These are phyloP conservation scores for Amphiprion clarkii DNA, from an alignment of 2,797 vertebrate species.

Conservation along the genomic window DNA sequence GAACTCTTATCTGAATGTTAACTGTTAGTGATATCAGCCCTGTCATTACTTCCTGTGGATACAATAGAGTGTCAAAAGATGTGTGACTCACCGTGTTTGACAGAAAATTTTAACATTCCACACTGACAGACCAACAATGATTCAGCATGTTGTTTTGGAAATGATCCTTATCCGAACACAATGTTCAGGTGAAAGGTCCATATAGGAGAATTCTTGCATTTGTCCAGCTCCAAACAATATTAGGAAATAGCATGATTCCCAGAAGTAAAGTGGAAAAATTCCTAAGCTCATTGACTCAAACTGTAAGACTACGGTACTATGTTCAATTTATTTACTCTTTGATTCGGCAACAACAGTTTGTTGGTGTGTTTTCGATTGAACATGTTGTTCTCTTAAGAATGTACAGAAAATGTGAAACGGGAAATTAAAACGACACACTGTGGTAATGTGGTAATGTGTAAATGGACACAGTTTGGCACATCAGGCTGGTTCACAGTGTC, in stretches of 20 bases:
- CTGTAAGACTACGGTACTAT: not conserved
- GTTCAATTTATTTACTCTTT: too few species aligned
- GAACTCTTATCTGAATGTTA: not conserved
- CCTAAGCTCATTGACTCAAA: too few species aligned
- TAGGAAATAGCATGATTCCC: constrained; percentile 15
- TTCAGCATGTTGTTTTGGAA: not conserved
- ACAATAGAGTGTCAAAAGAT: constrained; percentile 13
- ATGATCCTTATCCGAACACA: not conserved
- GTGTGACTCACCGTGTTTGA: constrained; percentile 27
- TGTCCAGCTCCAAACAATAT: not conserved
- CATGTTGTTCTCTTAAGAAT: not conserved
- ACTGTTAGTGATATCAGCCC: not conserved
- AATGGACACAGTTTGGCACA: too few species aligned
- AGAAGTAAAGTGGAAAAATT: not conserved
- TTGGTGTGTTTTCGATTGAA: not conserved
- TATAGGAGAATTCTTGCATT: not conserved
- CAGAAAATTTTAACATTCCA: not conserved
- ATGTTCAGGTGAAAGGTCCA: constrained; percentile 6
- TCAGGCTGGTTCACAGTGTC: not conserved
- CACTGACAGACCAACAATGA: constrained; percentile 13
- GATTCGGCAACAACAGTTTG: too few species aligned
- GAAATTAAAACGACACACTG: too few species aligned
- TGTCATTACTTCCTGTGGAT: constrained; percentile 29
- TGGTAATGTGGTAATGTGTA: too few species aligned
- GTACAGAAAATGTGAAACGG: too few species aligned